A percentile compares a stretch with the other conserved stretches of the same genome.
Conservation (phyloP, 2,888 invertebrate species). For the Anticlea derivata region DNA sequence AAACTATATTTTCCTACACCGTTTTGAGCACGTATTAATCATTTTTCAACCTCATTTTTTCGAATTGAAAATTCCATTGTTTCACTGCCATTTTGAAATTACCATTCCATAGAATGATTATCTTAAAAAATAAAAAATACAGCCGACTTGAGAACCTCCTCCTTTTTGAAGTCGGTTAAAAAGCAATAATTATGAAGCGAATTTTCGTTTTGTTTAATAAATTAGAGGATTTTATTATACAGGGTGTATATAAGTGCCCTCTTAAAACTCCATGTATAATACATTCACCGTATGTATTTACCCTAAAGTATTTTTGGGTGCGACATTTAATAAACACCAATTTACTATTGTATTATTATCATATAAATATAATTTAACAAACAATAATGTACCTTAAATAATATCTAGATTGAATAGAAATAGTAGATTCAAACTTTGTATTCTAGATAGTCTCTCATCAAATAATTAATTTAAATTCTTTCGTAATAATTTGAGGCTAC, state of each 20-base stretch:
- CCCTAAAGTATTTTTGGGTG: constrained; percentile 13
- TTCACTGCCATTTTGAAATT: constrained; percentile 37
- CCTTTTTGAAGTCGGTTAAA: no score
- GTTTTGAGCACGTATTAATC: no score
- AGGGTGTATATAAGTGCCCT: not conserved
- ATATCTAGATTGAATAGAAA: constrained; percentile 5
- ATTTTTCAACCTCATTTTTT: no score
- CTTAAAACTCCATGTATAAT: not conserved
- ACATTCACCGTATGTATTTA: constrained; percentile 1
- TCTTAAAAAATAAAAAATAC: no score
- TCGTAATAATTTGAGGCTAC: not conserved
- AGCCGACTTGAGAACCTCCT: no score
- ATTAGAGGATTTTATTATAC: not conserved
- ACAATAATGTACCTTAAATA: constrained; percentile 21
- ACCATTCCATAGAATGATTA: constrained; percentile 34
- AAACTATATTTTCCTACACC: no score
- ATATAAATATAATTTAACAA: constrained; percentile 18
- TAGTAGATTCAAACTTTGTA: not conserved
- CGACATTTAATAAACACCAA: constrained; percentile 6
- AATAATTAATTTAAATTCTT: not conserved
- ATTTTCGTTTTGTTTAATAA: constrained; percentile 18
- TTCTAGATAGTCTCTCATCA: not conserved
- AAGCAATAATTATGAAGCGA: constrained; percentile 40
- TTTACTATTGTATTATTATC: constrained; percentile 6
- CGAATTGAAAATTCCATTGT: no score